A percentile compares a stretch with the other conserved stretches of the same genome.
Evolutionary conservation across 2,888 invertebrate genomes (phyloP).

Genomic region (Epicampocera succincta): DNA sequence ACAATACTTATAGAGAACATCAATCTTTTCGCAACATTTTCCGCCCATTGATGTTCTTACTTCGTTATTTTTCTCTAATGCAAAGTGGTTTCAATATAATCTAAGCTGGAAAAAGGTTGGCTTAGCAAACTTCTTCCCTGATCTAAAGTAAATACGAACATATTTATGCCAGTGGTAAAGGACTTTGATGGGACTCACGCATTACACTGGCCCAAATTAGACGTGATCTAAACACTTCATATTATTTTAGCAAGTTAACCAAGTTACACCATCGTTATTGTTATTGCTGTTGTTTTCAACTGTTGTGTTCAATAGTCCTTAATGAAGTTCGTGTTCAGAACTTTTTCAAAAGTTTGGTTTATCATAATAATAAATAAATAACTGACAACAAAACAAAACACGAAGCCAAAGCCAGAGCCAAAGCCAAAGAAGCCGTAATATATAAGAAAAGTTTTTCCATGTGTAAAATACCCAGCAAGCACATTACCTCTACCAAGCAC

Average conservation of each 20-base stretch:
- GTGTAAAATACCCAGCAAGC: neutral
- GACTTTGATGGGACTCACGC: conserved; percentile 16
- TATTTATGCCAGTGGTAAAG: neutral
- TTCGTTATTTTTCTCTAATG: too few species aligned
- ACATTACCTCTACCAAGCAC: too few species aligned
- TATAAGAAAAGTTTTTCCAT: conserved; percentile 22
- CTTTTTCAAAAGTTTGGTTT: conserved; percentile 51
- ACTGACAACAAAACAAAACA: neutral
- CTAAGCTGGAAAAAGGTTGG: too few species aligned
- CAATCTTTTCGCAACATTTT: too few species aligned
- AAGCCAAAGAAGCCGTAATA: neutral
- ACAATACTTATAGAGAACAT: too few species aligned
- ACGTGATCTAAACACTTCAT: conserved; percentile 42
- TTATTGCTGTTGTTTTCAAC: conserved; percentile 8
- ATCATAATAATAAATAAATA: conserved; percentile 42
- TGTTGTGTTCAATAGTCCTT: conserved; percentile 41
- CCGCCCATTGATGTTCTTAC: too few species aligned
- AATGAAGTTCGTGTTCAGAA: conserved; percentile 57
- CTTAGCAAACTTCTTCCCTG: too few species aligned
- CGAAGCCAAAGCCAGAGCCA: neutral
- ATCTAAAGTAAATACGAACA: too few species aligned
- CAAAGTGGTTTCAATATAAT: too few species aligned
- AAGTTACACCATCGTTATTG: conserved; percentile 50
- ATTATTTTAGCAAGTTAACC: conserved; percentile 59
- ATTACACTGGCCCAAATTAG: conserved; percentile 40